Percentiles rank a stretch among this genome's conserved stretches.
Conservation (phyloP, 37 sponge, comb jelly and placozoan genomes). For the Haliclona indistincta region DNA sequence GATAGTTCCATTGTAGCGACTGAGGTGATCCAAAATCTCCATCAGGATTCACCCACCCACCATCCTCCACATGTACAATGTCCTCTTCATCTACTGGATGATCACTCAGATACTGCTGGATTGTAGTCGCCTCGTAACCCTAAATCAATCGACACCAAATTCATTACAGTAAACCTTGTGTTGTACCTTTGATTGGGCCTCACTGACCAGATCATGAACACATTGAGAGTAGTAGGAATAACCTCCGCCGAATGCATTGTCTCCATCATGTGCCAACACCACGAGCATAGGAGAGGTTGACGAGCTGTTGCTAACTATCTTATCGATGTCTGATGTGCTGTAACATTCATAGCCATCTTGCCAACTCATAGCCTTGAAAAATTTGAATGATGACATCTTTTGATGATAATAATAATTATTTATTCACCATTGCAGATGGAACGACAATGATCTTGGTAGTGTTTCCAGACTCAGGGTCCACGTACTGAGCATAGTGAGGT, state of each 20-base stretch:
- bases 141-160: neutral
- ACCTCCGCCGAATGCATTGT: slow-evolving; percentile 73
- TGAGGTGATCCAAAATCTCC: slow-evolving; percentile 76
- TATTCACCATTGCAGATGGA: slow-evolving; percentile 58
- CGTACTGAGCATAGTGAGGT: slow-evolving; percentile 69
- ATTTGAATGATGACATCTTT: neutral
- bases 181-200: slow-evolving; percentile 47
- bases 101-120: slow-evolving; percentile 60
- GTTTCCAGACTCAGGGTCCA: slow-evolving; percentile 56
- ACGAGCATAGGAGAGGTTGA: slow-evolving; percentile 47
- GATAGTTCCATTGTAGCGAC: slow-evolving; percentile 68
- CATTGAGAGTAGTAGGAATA: slow-evolving; percentile 62
- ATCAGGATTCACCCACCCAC: slow-evolving; percentile 73
- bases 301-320: slow-evolving; percentile 34
- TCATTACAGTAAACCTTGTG: neutral
- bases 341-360: slow-evolving; percentile 62
- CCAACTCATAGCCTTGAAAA: slow-evolving; percentile 66
- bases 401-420: neutral
- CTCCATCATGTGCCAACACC: slow-evolving; percentile 63
- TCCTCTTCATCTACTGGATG: slow-evolving; percentile 55
- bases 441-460: slow-evolving; percentile 57
- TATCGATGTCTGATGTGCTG: slow-evolving; percentile 46
- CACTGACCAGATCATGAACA: slow-evolving; percentile 47
- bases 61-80: slow-evolving; percentile 63
- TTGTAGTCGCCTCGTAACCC: slow-evolving; percentile 64